Conservation (phyloP, 2,888 invertebrate species). For the Dynastes grantii region DNA sequence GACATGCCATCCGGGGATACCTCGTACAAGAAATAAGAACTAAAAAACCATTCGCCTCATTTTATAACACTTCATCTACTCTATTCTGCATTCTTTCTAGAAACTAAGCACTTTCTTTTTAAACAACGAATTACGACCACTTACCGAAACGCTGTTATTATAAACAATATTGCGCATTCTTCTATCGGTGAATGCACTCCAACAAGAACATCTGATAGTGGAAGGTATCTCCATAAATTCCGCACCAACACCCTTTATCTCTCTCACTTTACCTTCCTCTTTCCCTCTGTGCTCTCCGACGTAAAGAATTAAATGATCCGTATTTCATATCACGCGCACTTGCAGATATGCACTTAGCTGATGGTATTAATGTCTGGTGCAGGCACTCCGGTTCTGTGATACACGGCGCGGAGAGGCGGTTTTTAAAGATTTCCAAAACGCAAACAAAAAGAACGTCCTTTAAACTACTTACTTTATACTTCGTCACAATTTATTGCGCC, state of each 20-base stretch:
- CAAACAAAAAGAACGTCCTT: background rate
- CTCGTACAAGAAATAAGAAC: too few species aligned
- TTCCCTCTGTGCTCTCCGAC: background rate
- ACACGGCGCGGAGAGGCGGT: background rate
- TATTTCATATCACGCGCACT: conserved; percentile 17
- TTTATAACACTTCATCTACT: too few species aligned
- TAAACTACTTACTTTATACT: conserved; percentile 3
- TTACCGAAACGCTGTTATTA: too few species aligned
- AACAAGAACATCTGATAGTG: background rate
- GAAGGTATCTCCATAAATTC: conserved; percentile 10
- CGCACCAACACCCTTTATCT: background rate
- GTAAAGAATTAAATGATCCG: conserved; percentile 10
- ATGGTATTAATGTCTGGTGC: conserved; percentile 5
- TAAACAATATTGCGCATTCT: too few species aligned
- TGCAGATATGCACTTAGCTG: conserved; percentile 17
- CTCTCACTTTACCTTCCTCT: background rate
- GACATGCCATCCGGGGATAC: too few species aligned
- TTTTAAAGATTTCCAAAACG: conserved; percentile 6
- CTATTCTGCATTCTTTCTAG: too few species aligned
- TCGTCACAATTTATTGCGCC: background rate
- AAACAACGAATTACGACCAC: too few species aligned
- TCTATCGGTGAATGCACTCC: too few species aligned
- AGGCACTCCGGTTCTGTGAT: conserved; percentile 2
- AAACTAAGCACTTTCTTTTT: too few species aligned
- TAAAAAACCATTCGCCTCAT: too few species aligned